These are phyloP conservation scores for Marasmarcha lunaedactyla DNA, from an alignment of 2,888 invertebrate genomes.

Conservation along the genomic window DNA sequence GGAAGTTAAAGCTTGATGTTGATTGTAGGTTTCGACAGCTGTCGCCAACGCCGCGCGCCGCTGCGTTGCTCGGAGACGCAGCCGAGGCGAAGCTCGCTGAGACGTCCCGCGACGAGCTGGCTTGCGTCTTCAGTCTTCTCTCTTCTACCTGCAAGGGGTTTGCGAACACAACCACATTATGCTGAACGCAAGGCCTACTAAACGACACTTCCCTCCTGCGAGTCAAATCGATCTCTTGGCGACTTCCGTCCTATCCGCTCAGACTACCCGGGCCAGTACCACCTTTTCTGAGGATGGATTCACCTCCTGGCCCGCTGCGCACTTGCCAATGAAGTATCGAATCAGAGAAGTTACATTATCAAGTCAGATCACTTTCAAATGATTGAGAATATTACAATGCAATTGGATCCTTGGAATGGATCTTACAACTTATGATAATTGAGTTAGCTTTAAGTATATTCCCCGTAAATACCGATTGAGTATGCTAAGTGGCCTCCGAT, in stretches of 20 bases:
- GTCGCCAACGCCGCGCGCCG: slow-evolving; percentile 15
- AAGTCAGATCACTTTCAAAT: slow-evolving; percentile 1
- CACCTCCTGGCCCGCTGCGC: too few relatives aligned
- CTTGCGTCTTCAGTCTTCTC: slow-evolving; percentile 39
- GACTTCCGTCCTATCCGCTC: slow-evolving; percentile 24
- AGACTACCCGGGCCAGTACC: background rate
- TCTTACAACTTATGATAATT: slow-evolving; percentile 13
- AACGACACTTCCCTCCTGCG: slow-evolving; percentile 53
- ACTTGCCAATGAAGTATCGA: too few relatives aligned
- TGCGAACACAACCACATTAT: slow-evolving; percentile 70
- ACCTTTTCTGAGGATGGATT: too few relatives aligned
- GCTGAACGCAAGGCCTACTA: slow-evolving; percentile 59
- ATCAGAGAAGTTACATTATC: slow-evolving; percentile 1
- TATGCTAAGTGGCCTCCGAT: slow-evolving; percentile 65
- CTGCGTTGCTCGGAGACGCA: slow-evolving; percentile 20
- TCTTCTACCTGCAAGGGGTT: slow-evolving; percentile 66
- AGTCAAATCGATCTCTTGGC: slow-evolving; percentile 56
- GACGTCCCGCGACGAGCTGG: slow-evolving; percentile 20
- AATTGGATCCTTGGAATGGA: too few relatives aligned
- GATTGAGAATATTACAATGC: background rate
- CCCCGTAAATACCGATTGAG: slow-evolving; percentile 70
- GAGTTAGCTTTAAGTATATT: slow-evolving; percentile 62
- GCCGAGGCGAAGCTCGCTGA: too few relatives aligned
- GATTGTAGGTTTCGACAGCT: slow-evolving; percentile 19
- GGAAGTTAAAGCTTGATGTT: slow-evolving; percentile 22